Conservation (phyloP, 2,113 vertebrate species). For the Cathartes aura region DNA sequence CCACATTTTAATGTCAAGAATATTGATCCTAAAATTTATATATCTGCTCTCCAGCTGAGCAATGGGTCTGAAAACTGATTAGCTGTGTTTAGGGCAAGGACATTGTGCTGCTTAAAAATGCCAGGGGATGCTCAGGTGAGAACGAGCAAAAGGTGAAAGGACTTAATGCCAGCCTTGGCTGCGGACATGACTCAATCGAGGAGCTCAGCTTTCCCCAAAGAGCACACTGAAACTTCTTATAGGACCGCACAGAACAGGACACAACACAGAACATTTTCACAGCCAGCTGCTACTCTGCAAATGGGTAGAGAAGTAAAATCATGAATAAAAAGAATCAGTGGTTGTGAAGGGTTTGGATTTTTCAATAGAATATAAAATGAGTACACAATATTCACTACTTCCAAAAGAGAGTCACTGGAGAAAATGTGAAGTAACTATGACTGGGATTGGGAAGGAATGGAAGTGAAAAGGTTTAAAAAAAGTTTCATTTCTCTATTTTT, state of each 20-base stretch:
- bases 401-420: not conserved
- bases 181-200: fast-evolving
- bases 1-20: not conserved
- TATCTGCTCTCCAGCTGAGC: not conserved
- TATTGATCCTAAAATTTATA: not conserved
- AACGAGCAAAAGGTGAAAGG: not conserved
- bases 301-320: not conserved
- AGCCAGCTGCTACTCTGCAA: not conserved
- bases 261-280: not conserved
- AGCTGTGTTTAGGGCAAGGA: not conserved
- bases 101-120: not conserved
- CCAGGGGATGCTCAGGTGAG: not conserved
- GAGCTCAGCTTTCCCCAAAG: not conserved
- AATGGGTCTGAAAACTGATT: not conserved
- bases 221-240: not conserved
- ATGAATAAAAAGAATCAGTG: not conserved
- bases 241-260: not conserved
- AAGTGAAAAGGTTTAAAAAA: not conserved
- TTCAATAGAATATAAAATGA: not conserved
- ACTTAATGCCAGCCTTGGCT: not conserved
- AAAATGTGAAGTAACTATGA: not conserved
- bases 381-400: not conserved
- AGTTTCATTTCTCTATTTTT: not conserved
- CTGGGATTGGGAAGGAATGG: not conserved
- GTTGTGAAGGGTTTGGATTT: not conserved